Evolutionary conservation across 2,888 invertebrate species (phyloP).

Genomic region (Candidula unifasciata): DNA sequence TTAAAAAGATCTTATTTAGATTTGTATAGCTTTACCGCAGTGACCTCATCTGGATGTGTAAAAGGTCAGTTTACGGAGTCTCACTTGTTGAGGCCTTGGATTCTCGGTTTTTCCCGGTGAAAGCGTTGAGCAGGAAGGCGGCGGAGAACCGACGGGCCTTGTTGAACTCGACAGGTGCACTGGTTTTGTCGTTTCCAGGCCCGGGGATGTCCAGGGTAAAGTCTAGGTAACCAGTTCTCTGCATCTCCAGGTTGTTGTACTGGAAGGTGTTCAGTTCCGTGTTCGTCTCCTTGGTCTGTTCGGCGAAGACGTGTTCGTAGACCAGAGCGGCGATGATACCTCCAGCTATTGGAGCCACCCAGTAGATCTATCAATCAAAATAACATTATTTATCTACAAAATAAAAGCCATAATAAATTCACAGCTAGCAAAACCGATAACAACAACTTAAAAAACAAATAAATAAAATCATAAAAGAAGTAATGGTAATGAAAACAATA

Average conservation of each 20-base stretch:
- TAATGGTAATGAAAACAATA: too few species aligned
- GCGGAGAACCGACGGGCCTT: background rate
- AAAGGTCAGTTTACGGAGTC: too few species aligned
- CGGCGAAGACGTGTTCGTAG: constrained; percentile 37
- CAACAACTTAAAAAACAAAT: too few species aligned
- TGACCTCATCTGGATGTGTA: too few species aligned
- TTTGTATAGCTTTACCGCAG: too few species aligned
- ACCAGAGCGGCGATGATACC: constrained; percentile 21
- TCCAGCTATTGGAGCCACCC: constrained; percentile 32
- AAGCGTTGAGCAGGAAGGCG: background rate
- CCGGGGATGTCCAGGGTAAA: constrained; percentile 25
- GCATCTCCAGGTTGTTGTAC: constrained; percentile 4
- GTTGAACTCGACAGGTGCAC: background rate
- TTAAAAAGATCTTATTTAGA: too few species aligned
- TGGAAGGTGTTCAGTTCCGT: background rate
- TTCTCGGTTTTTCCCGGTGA: too few species aligned
- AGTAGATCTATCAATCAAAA: constrained; percentile 28
- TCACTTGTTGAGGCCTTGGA: too few species aligned
- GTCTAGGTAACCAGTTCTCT: constrained; percentile 25
- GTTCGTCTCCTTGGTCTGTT: constrained; percentile 19
- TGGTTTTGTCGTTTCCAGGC: background rate
- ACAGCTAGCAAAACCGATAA: too few species aligned
- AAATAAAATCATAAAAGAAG: too few species aligned
- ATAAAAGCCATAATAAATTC: too few species aligned
- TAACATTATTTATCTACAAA: too few species aligned